Evolutionary conservation across 2,888 invertebrate genomes (phyloP).

Genomic region (Apotomis turbidana): DNA sequence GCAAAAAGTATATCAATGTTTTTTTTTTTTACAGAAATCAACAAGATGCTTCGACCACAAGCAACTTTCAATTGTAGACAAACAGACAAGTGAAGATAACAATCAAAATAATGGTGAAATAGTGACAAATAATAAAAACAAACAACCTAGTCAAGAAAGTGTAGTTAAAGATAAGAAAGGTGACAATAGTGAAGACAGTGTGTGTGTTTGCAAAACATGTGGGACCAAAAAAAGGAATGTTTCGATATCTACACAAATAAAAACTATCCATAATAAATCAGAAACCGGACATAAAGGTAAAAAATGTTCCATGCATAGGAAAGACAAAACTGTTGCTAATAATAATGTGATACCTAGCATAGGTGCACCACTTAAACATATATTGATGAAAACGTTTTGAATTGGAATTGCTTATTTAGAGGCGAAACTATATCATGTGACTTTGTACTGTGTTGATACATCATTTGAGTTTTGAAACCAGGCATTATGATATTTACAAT

Average conservation of each 20-base stretch:
- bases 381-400: conserved; percentile 75
- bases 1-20: background rate
- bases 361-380: conserved; percentile 69
- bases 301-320: conserved; percentile 69
- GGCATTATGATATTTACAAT: too few relatives aligned
- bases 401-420: conserved; percentile 42
- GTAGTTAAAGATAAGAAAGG: conserved; percentile 53
- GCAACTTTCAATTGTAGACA: conserved; percentile 62
- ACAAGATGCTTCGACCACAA: conserved; percentile 75
- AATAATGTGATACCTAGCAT: conserved; percentile 64
- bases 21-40: conserved; percentile 65
- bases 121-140: conserved; percentile 49
- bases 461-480: background rate
- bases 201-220: conserved; percentile 60
- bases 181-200: conserved; percentile 49
- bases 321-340: conserved; percentile 65
- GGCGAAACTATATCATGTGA: background rate
- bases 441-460: background rate
- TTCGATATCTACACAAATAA: conserved; percentile 72
- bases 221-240: conserved; percentile 71
- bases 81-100: conserved; percentile 46
- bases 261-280: conserved; percentile 76
- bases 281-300: conserved; percentile 73
- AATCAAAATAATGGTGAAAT: conserved; percentile 45
- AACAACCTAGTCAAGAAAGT: conserved; percentile 47